Conservation (phyloP, 2,888 invertebrate genomes). For the Ennomos erosarius region DNA sequence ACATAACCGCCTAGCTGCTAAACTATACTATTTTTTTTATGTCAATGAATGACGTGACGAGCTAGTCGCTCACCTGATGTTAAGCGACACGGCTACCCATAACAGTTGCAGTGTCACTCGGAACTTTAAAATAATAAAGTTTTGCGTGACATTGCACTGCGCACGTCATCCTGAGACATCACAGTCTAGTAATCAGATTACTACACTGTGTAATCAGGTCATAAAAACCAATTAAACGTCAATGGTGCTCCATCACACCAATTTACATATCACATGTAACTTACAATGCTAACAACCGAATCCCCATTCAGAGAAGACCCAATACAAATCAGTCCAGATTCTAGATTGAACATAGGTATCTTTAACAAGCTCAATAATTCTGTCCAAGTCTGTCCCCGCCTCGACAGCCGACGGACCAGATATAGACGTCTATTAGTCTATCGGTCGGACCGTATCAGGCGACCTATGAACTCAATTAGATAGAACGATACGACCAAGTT, state of each 20-base stretch:
- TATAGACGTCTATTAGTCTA: slow-evolving; percentile 34
- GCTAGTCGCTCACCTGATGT: too few species aligned
- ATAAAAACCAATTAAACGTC: not conserved
- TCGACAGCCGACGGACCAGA: slow-evolving; percentile 18
- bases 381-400: slow-evolving; percentile 33
- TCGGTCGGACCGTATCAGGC: slow-evolving; percentile 40
- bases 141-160: too few species aligned
- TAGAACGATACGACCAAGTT: slow-evolving; percentile 44
- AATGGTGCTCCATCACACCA: not conserved
- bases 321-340: slow-evolving; percentile 10
- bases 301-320: not conserved
- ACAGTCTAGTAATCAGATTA: too few species aligned
- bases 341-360: slow-evolving; percentile 28
- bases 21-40: too few species aligned
- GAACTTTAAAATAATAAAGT: too few species aligned
- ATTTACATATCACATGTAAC: slow-evolving; percentile 1
- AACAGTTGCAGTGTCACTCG: too few species aligned
- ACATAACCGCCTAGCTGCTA: too few species aligned
- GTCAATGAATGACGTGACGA: too few species aligned
- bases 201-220: too few species aligned
- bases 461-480: slow-evolving; percentile 55
- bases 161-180: too few species aligned
- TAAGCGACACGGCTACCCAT: too few species aligned
- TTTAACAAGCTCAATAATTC: slow-evolving; percentile 48
- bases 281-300: slow-evolving; percentile 1